Evolutionary conservation across 2,797 vertebrate species (phyloP).

Genomic region (Hozukius guyotensis): DNA sequence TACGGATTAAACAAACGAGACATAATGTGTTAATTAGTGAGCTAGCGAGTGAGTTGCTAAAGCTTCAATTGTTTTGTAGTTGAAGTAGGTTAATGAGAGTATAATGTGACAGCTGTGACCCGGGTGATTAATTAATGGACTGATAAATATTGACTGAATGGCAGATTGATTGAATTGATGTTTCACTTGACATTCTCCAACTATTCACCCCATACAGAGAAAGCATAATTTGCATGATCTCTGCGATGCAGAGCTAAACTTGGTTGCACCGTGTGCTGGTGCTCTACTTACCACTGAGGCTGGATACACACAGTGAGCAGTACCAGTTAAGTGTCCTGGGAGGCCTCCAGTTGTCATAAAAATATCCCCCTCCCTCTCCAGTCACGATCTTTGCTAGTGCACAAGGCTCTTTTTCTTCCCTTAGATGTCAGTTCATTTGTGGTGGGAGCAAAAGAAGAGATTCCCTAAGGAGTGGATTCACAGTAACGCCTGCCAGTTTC

Average conservation of each 20-base stretch:
- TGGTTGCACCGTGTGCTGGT: constrained; percentile 34
- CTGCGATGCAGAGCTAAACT: constrained; percentile 40
- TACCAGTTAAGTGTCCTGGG: constrained; percentile 67
- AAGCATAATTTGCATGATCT: constrained; percentile 32
- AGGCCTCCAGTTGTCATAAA: constrained; percentile 71
- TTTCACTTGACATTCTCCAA: constrained; percentile 37
- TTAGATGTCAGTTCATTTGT: constrained; percentile 80
- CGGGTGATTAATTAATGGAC: constrained; percentile 49
- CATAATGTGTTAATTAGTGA: constrained; percentile 31
- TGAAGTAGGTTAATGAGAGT: constrained; percentile 62
- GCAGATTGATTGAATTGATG: constrained; percentile 61
- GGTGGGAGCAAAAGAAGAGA: constrained; percentile 68
- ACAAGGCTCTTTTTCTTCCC: constrained; percentile 68
- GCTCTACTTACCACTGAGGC: constrained; percentile 55
- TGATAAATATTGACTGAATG: constrained; percentile 65
- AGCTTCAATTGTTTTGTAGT: constrained; percentile 41
- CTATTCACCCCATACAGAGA: constrained; percentile 11
- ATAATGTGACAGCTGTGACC: constrained; percentile 61
- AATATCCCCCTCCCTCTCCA: constrained; percentile 40
- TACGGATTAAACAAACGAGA: constrained; percentile 22
- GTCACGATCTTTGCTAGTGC: constrained; percentile 69
- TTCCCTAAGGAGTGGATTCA: constrained; percentile 75
- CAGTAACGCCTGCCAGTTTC: constrained; percentile 76
- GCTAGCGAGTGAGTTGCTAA: constrained; percentile 29
- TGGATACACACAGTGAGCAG: constrained; percentile 55